phyloP scores from a whole-genome alignment of 1,140 invertebrate species.

The Laodelphax striatellus region DNA sequence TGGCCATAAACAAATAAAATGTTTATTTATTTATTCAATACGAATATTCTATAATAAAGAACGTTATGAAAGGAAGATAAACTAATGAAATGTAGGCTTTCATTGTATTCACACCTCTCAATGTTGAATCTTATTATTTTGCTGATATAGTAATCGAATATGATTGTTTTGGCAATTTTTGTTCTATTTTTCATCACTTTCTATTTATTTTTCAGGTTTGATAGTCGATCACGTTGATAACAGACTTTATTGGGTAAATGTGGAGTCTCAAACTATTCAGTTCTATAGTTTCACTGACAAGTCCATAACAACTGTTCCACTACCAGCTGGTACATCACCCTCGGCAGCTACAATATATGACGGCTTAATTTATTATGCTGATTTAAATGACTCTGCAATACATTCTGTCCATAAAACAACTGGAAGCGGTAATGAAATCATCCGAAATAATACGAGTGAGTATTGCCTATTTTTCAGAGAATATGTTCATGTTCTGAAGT shows the following conservation, averaged over 20 bases:
- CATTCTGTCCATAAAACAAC: conserved; percentile 40
- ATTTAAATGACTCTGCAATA: conserved; percentile 42
- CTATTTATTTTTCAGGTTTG: conserved; percentile 34
- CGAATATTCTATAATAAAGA: no score
- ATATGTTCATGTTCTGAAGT: no score
- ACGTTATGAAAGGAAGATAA: no score
- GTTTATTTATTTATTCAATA: no score
- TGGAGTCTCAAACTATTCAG: conserved; percentile 45
- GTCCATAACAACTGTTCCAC: conserved; percentile 32
- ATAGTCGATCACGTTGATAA: conserved; percentile 44
- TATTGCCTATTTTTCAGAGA: not conserved
- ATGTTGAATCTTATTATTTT: no score
- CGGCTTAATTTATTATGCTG: conserved; percentile 44
- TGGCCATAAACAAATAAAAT: no score
- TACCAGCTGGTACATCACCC: conserved; percentile 27
- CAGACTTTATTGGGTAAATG: conserved; percentile 59
- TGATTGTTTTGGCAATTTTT: no score
- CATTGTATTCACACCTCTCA: no score
- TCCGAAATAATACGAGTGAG: conserved; percentile 48
- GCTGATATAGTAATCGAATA: no score
- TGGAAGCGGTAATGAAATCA: conserved; percentile 27
- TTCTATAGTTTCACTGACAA: conserved; percentile 45
- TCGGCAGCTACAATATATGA: conserved; percentile 46
- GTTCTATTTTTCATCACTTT: no score
- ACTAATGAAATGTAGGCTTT: no score